Conservation (phyloP, 1,140 invertebrate species). For the Hyles euphorbiae region DNA sequence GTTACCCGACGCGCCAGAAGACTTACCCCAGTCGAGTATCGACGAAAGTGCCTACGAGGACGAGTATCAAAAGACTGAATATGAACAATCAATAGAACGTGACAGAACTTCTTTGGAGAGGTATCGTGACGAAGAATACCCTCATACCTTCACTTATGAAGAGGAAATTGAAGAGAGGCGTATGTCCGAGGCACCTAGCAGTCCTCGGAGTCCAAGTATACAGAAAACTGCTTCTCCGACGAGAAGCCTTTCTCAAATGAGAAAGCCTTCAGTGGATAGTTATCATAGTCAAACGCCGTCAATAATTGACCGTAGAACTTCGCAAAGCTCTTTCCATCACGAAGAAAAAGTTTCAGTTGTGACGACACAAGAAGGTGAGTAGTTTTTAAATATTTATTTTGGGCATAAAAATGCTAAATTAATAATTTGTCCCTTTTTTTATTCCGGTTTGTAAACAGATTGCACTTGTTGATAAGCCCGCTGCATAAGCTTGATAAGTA, state of each 20-base stretch:
- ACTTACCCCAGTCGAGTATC: constrained; percentile 55
- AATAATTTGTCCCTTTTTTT: too few species aligned
- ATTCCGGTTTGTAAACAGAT: too few species aligned
- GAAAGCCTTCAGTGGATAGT: constrained; percentile 67
- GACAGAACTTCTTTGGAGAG: constrained; percentile 64
- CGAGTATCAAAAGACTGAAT: constrained; percentile 71
- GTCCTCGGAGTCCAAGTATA: constrained; percentile 26
- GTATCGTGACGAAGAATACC: constrained; percentile 60
- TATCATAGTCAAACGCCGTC: constrained; percentile 65
- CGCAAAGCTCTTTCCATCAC: constrained; percentile 65
- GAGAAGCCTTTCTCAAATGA: constrained; percentile 47
- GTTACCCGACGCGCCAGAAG: constrained; percentile 65
- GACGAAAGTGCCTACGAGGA: constrained; percentile 73
- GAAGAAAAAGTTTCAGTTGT: constrained; percentile 57
- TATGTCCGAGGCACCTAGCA: constrained; percentile 41
- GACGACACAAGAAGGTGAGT: constrained; percentile 60
- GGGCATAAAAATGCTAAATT: too few species aligned
- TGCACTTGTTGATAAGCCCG: too few species aligned
- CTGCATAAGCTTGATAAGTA: too few species aligned
- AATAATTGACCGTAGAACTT: constrained; percentile 63
- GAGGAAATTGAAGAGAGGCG: constrained; percentile 46
- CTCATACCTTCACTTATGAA: constrained; percentile 56
- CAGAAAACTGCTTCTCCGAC: constrained; percentile 61
- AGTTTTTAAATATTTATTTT: background rate
- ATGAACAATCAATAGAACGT: constrained; percentile 59